A percentile compares a stretch with the other conserved stretches of the same genome.
These are phyloP conservation scores for Pyrgilauda ruficollis DNA, from an alignment of 2,113 vertebrate genomes.

Conservation along the genomic window DNA sequence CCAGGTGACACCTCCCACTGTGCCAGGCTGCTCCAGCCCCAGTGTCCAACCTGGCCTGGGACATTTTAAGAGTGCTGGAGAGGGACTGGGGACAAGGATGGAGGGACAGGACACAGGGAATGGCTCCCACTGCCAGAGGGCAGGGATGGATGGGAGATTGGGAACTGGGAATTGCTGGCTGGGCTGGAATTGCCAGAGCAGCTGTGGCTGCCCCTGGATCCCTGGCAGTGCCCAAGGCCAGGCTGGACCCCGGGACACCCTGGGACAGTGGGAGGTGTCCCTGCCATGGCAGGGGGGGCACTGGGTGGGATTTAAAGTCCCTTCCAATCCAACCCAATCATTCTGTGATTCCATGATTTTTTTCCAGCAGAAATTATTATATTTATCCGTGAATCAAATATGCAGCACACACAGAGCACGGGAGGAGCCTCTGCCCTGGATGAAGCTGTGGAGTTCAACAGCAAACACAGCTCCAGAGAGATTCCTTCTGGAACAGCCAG, in stretches of 20 bases:
- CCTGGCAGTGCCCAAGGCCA: neutral
- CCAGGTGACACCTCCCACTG: neutral
- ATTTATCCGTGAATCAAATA: neutral
- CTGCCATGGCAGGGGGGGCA: neutral
- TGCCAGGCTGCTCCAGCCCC: neutral
- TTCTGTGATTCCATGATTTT: neutral
- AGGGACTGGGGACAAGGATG: neutral
- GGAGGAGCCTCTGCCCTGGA: neutral
- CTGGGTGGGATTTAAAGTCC: rapidly evolving
- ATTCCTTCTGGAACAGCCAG: slow-evolving; percentile 27
- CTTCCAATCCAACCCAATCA: neutral
- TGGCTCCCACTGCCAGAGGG: neutral
- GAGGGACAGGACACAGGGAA: neutral
- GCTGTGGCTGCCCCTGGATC: too few relatives aligned
- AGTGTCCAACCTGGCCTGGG: too few relatives aligned
- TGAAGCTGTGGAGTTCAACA: neutral
- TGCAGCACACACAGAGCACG: neutral
- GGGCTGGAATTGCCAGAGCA: too few relatives aligned
- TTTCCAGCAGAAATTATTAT: neutral
- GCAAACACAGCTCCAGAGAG: slow-evolving; percentile 2
- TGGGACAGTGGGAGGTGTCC: neutral
- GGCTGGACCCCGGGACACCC: neutral
- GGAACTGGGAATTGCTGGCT: too few relatives aligned
- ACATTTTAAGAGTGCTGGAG: neutral
- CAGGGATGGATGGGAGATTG: too few relatives aligned